These are phyloP conservation scores for Agapostemon virescens DNA, from an alignment of 2,888 invertebrate genomes.

Conservation along the genomic window DNA sequence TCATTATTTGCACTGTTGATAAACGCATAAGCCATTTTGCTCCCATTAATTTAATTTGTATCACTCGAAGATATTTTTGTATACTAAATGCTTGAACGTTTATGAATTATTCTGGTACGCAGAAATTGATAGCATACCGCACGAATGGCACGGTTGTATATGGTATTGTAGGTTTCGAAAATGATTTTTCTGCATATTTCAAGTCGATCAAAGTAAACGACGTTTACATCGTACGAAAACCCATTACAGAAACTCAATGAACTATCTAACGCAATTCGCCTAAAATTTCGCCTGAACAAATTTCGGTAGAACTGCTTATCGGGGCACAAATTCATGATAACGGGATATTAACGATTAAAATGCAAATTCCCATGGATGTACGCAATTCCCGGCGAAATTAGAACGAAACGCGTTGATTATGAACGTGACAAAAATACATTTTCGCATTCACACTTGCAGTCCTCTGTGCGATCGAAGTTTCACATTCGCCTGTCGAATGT, in stretches of 20 bases:
- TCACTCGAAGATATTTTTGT: background rate
- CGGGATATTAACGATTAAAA: slow-evolving; percentile 57
- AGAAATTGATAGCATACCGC: background rate
- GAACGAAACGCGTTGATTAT: slow-evolving; percentile 43
- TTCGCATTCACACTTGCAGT: slow-evolving; percentile 9
- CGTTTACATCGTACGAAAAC: slow-evolving; percentile 30
- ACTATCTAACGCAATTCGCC: slow-evolving; percentile 48
- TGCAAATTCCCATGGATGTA: slow-evolving; percentile 46
- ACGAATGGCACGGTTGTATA: background rate
- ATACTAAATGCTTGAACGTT: background rate
- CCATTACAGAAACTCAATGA: slow-evolving; percentile 46
- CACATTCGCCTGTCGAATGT: background rate
- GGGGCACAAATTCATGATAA: slow-evolving; percentile 47
- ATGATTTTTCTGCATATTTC: slow-evolving; percentile 27
- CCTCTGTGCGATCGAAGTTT: background rate
- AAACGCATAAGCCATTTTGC: background rate
- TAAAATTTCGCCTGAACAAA: slow-evolving; percentile 49
- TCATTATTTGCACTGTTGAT: background rate
- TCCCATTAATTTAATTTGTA: background rate
- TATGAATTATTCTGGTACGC: background rate
- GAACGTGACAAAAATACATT: slow-evolving; percentile 44
- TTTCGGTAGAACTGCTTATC: slow-evolving; percentile 45
- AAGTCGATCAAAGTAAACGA: slow-evolving; percentile 16
- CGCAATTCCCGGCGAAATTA: slow-evolving; percentile 41
- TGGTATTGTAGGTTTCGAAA: background rate